Evolutionary conservation across 1,140 invertebrate species (phyloP).

Genomic region (Heliconius hermathena): DNA sequence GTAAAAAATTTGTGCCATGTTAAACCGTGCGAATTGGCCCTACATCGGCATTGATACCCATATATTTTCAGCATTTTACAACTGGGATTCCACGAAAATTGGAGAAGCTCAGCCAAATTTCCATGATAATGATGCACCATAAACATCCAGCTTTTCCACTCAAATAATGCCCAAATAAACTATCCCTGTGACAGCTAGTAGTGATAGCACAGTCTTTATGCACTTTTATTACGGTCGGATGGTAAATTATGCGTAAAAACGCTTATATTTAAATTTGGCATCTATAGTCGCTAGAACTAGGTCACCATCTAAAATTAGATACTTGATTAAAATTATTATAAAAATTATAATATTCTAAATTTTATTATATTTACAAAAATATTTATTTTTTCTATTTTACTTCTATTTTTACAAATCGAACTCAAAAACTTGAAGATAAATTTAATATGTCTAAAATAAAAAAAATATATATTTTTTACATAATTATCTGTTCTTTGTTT

Average conservation of each 20-base stretch:
- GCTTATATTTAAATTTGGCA: slow-evolving; percentile 1
- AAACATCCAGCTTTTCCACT: slow-evolving; percentile 54
- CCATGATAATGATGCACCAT: slow-evolving; percentile 52
- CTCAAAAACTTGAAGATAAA: no score
- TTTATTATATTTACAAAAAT: no score
- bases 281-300: neutral
- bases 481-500: no score
- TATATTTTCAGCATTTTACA: slow-evolving; percentile 53
- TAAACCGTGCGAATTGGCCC: slow-evolving; percentile 39
- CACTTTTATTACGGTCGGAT: slow-evolving; percentile 33
- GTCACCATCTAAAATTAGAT: neutral
- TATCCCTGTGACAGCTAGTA: slow-evolving; percentile 44
- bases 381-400: no score
- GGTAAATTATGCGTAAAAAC: slow-evolving; percentile 33
- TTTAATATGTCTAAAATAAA: no score
- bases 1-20: slow-evolving; percentile 16
- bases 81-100: slow-evolving; percentile 53
- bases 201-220: slow-evolving; percentile 38
- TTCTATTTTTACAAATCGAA: no score
- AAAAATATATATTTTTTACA: no score
- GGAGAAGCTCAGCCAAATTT: slow-evolving; percentile 52
- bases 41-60: slow-evolving; percentile 46
- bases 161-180: slow-evolving; percentile 51
- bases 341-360: no score
- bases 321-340: no score